phyloP scores from a whole-genome alignment of 2,888 invertebrate genomes.

The Hemithea aestivaria region DNA sequence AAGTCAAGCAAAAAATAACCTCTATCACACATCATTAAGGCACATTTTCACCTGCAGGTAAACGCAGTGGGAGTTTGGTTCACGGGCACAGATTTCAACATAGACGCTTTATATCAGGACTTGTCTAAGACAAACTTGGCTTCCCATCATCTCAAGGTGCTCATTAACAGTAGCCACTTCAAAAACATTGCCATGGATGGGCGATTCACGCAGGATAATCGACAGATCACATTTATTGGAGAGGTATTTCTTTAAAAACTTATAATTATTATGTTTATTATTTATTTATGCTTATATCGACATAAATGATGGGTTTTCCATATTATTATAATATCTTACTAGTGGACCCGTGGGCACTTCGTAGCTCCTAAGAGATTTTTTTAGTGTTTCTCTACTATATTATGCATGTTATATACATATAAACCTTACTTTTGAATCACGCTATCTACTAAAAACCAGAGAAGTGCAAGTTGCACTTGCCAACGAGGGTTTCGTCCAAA shows the following conservation, averaged over 20 bases:
- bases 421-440: no score
- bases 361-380: no score
- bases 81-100: conserved; percentile 84
- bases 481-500: no score
- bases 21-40: background rate
- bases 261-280: background rate
- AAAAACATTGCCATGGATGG: conserved; percentile 82
- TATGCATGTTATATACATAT: no score
- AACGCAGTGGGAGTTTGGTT: conserved; percentile 89
- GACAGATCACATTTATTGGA: conserved; percentile 82
- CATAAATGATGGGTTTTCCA: no score
- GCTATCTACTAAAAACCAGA: no score
- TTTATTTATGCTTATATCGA: no score
- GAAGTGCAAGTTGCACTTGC: no score
- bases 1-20: background rate
- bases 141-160: conserved; percentile 83
- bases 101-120: conserved; percentile 87
- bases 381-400: no score
- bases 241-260: conserved; percentile 66
- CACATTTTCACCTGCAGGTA: conserved; percentile 63
- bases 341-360: no score
- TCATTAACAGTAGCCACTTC: conserved; percentile 86
- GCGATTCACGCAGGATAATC: conserved; percentile 83
- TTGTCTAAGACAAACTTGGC: conserved; percentile 82
- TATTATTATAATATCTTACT: no score